Base-by-base conservation (phyloP, 2,113 vertebrate species). In the Orientallactaga bullata region DNA sequence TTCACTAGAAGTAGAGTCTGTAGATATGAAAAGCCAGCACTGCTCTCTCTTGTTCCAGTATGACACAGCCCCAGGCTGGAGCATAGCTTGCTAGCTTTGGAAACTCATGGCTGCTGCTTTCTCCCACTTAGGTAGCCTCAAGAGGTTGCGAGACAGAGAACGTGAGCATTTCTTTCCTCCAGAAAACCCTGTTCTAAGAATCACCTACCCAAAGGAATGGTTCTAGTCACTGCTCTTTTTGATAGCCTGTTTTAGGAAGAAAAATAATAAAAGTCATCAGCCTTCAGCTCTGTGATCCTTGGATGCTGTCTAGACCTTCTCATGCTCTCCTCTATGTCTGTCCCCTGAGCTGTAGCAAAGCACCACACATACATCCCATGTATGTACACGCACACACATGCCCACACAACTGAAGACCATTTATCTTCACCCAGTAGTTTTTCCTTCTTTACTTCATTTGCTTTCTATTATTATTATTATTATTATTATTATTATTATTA, bases 1-100 rank as follows among this genome's bases (percentile, higher is more conserved):
- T 90, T 61, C 68, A 81, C 89, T 83, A 55, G 26, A 84, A 93
- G 76, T 66, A 76, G 71, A 35, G 63, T 89, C n/a, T 28, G 7
- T 78, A 73, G 72, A 16, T 89, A 37, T 23, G 39, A 60, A 82
- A 81, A 85, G 63, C 58, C 58, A 69, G 4, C 37, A 61, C 35
- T 42, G 58, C 16, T 55, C 77, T 81, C 26, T 63, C 68, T 69
- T 35, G 9, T 30, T 81, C 65, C 30, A n/a, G 12, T 35, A 28
- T 32, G 79, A 58, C 77, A 85, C 76, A 32, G 42, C 15, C 37
- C 71, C 10, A 20, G 66, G 26, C 80, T 74, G 88, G 30, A 16
- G 5, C 61, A 42, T 11, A 63, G 39, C 37, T 95, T 55, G 28
- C 69, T 30, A n/a, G 39, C 55, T 77, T 86, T 69, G 51, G n/a